phyloP scores from a whole-genome alignment of 30 jellyfish, hydroid and myxozoan species.

The Catostylus mosaicus region DNA sequence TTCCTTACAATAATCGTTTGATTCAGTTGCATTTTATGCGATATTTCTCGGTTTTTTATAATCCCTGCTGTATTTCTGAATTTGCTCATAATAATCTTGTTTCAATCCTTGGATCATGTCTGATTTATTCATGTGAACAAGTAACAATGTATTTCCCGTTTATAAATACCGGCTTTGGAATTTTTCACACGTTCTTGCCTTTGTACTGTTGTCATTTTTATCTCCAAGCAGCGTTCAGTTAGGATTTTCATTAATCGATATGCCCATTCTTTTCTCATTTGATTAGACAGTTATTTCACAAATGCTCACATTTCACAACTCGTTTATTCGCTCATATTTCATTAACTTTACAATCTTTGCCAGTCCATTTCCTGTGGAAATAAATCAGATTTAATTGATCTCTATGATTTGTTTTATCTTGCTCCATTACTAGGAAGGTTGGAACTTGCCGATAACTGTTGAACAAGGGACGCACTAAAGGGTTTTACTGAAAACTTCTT shows the following conservation, averaged over 20 bases:
- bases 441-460: neutral
- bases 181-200: neutral
- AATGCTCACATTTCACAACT: neutral
- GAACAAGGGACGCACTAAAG: no score
- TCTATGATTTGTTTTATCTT: no score
- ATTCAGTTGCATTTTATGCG: neutral
- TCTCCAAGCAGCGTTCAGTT: neutral
- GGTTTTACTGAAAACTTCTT: no score
- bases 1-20: no score
- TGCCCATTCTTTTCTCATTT: neutral
- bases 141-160: neutral
- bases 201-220: neutral
- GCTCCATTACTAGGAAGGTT: neutral
- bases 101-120: neutral
- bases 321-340: neutral
- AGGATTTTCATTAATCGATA: neutral
- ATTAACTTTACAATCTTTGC: neutral
- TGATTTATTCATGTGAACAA: neutral
- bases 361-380: no score
- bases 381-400: no score
- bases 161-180: neutral
- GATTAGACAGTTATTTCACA: neutral
- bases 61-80: neutral
- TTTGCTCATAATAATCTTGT: neutral
- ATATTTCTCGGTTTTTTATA: neutral